These are phyloP conservation scores for Pelobates cultripes DNA, from an alignment of 2,797 vertebrate genomes.

Conservation along the genomic window DNA sequence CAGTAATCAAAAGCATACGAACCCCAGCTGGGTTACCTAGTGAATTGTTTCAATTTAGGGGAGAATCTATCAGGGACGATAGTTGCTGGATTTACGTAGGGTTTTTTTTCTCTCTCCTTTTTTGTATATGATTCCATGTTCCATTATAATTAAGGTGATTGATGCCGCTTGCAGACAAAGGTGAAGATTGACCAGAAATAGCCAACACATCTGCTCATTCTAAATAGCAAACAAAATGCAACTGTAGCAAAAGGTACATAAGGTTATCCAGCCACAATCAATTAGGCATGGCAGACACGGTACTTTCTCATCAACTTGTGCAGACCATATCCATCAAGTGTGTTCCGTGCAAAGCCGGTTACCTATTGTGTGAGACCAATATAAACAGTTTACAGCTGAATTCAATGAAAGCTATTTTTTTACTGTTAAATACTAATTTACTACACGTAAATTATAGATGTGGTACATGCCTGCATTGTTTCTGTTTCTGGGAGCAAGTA, in stretches of 20 bases:
- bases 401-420: conserved; percentile 27
- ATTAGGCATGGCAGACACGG: conserved; percentile 58
- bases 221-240: conserved; percentile 61
- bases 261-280: conserved; percentile 53
- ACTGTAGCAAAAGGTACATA: conserved; percentile 62
- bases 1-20: conserved; percentile 99
- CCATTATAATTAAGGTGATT: conserved; percentile 83
- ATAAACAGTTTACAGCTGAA: conserved; percentile 37
- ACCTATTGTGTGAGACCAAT: conserved; percentile 34
- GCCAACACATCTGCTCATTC: conserved; percentile 72
- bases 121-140: conserved; percentile 77
- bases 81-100: conserved; percentile 83
- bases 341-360: conserved; percentile 30
- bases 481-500: conserved; percentile 6
- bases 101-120: conserved; percentile 76
- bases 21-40: conserved; percentile 97
- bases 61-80: conserved; percentile 96
- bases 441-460: conserved; percentile 46
- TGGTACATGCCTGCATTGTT: conserved; percentile 7
- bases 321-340: conserved; percentile 38
- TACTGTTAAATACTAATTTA: conserved; percentile 50
- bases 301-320: conserved; percentile 52
- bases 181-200: conserved; percentile 79
- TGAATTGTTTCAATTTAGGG: conserved; percentile 96
- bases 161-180: conserved; percentile 78